phyloP scores from a whole-genome alignment of 1,140 invertebrate species.

The Conus ventricosus region DNA sequence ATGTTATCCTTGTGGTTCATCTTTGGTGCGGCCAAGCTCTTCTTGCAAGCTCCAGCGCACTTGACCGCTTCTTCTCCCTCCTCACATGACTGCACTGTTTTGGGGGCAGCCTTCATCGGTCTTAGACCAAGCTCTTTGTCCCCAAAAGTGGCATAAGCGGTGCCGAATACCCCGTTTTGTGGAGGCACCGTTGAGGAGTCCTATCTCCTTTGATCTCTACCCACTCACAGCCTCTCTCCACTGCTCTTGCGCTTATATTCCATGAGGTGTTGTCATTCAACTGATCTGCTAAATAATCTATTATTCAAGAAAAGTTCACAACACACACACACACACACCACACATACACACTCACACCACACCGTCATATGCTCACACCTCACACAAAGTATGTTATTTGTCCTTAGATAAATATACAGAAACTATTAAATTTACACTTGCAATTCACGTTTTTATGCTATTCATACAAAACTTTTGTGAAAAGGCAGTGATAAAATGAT shows the following conservation, averaged over 20 bases:
- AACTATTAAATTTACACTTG: no score
- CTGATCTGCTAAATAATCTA: no score
- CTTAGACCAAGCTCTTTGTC: not conserved
- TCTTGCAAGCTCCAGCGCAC: constrained; percentile 32
- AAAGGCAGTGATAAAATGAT: no score
- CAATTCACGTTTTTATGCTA: no score
- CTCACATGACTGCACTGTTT: constrained; percentile 15
- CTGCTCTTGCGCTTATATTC: not conserved
- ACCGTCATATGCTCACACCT: no score
- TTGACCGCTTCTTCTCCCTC: constrained; percentile 28
- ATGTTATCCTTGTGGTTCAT: constrained; percentile 35
- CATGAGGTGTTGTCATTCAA: no score
- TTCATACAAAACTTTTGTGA: no score
- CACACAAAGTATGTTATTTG: no score
- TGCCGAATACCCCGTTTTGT: not conserved
- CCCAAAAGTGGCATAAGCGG: not conserved
- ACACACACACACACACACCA: no score
- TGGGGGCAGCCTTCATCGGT: constrained; percentile 5
- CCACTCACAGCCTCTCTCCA: not conserved
- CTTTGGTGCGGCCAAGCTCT: constrained; percentile 35
- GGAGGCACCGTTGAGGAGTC: not conserved
- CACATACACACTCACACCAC: no score
- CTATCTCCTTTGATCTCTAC: not conserved
- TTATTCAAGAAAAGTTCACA: no score
- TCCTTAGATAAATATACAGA: no score